phyloP scores from a whole-genome alignment of 64 coral and sea anemone species.

The Montipora efflorescens region DNA sequence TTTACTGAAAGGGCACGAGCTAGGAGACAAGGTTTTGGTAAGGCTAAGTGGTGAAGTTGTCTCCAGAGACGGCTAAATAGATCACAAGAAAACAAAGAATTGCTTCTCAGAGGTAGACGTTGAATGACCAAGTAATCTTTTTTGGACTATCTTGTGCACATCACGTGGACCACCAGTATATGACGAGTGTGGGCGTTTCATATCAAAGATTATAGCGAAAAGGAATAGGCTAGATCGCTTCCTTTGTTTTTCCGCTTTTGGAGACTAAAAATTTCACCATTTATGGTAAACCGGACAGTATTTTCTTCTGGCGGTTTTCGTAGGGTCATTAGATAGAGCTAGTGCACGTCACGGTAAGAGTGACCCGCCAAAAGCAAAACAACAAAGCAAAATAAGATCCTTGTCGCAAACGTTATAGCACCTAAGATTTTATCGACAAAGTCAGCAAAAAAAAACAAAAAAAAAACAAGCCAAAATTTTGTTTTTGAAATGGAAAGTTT shows the following conservation, averaged over 20 bases:
- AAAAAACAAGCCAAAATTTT: too few species aligned
- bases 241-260: neutral
- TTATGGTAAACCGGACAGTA: neutral
- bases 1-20: neutral
- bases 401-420: too few species aligned
- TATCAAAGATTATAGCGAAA: neutral
- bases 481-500: too few species aligned
- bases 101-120: neutral
- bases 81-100: neutral
- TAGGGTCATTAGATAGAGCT: neutral
- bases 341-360: neutral
- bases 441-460: too few species aligned
- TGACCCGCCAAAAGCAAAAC: neutral
- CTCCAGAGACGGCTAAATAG: neutral
- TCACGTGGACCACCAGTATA: neutral
- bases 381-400: neutral
- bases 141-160: neutral
- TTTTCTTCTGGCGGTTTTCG: neutral
- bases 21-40: neutral
- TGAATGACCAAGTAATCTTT: neutral
- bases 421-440: too few species aligned
- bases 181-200: neutral
- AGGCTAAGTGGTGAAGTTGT: neutral
- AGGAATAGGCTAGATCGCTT: slow-evolving; percentile 2
- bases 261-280: neutral